A percentile compares a stretch with the other conserved stretches of the same genome.
phyloP scores from a whole-genome alignment of 2,113 vertebrate species.

The Raphicerus campestris region DNA sequence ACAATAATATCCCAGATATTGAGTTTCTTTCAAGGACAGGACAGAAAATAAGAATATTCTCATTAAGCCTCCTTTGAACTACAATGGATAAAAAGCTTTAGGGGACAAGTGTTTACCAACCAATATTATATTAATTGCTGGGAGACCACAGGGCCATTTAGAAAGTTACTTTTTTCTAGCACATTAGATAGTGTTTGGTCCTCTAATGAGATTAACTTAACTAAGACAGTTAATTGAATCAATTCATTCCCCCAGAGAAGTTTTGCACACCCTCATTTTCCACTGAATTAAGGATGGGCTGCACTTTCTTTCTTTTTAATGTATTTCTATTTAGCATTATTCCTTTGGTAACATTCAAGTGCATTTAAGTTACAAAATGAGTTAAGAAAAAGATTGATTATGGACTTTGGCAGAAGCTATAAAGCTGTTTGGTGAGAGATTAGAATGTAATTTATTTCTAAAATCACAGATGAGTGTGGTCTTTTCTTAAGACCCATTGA shows the following conservation, averaged over 20 bases:
- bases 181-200: background rate
- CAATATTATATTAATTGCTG: background rate
- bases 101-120: background rate
- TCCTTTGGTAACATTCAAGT: background rate
- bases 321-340: background rate
- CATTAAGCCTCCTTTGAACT: background rate
- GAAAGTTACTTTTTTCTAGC: conserved; percentile 25
- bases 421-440: conserved; percentile 5
- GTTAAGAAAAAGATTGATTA: conserved; percentile 13
- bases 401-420: background rate
- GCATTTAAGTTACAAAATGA: conserved; percentile 8
- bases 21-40: background rate
- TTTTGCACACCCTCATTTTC: conserved; percentile 41
- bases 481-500: background rate
- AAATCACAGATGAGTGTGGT: conserved; percentile 8
- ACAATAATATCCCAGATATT: background rate
- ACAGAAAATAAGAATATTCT: background rate
- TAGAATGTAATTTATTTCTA: conserved; percentile 6
- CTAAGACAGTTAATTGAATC: conserved; percentile 43
- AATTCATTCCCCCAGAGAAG: conserved; percentile 29
- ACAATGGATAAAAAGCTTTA: background rate
- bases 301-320: background rate
- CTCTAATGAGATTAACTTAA: conserved; percentile 37
- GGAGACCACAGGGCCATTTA: background rate
- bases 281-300: background rate